Evolutionary conservation across 2,888 invertebrate genomes (phyloP), one percentile per base, ranked within the genome.

Genomic region (Pseudococcus jackbeardsleyi): DNA sequence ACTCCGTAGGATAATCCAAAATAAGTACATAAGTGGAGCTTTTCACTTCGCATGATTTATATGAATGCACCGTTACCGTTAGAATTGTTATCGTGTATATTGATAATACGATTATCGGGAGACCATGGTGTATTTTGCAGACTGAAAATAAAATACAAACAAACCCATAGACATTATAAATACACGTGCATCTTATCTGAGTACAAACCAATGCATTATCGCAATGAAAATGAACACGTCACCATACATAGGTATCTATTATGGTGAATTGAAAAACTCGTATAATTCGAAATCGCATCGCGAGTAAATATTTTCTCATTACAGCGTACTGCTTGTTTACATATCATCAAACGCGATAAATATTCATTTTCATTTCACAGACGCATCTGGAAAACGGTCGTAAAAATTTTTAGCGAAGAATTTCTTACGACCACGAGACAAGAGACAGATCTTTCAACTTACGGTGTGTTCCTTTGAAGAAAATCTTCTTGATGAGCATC

Each of bases 311-410:
- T 72, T 72, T 72, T 72, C 68, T 15, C 26, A 26, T 12, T 72
- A 72, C 33, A 12, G 26, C 5, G 33, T 72, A 22, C 22, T 64
- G 12, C 64, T 72, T 72, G 68, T 72, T 72, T 72, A 72, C 68
- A 72, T 72, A 72, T 64, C 68, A 33, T 72, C 68, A 15, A 72
- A 72, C 2, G 33, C 68, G 68, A 72, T 72, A 72, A 72, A 72
- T 72, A 72, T 72, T 72, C 33, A 72, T 72, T 72, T 72, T 33
- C 68, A 72, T 72, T 72, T 59, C 22, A 33, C 68, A 72, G 15
- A 72, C 26, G 33, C 68, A 72, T 72, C 33, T 72, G 68, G 68
- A 72, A 33, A 72, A 72, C 26, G 11, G 26, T 26, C 12, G 12
- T 72, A 26, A 72, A 72, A 26, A 72, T 72, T 72, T 59, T 72